phyloP scores from a whole-genome alignment of 2,113 vertebrate species.

The Catagonus wagneri region DNA sequence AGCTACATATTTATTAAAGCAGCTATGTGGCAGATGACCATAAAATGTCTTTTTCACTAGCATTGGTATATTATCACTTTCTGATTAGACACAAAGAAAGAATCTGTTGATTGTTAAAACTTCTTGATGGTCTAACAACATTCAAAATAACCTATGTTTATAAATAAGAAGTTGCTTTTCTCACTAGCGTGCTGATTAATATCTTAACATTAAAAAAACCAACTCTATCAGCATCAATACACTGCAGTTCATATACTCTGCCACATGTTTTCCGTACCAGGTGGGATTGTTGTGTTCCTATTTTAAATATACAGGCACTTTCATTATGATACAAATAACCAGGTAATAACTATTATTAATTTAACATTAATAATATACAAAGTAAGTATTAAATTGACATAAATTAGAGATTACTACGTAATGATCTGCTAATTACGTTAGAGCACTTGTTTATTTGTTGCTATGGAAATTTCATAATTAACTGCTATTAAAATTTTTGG shows the following conservation, averaged over 20 bases:
- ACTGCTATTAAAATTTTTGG: conserved; percentile 73
- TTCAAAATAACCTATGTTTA: neutral
- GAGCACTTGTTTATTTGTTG: conserved; percentile 79
- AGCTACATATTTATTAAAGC: neutral
- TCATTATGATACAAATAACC: conserved; percentile 61
- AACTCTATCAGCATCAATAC: neutral
- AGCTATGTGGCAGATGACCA: neutral
- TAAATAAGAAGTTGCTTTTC: conserved; percentile 46
- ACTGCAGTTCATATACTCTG: neutral
- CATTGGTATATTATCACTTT: neutral
- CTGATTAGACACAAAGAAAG: neutral
- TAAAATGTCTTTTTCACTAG: neutral
- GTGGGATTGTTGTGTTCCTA: neutral
- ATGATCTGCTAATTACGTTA: conserved; percentile 76
- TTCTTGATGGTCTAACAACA: neutral
- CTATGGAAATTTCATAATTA: conserved; percentile 83
- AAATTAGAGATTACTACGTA: conserved; percentile 78
- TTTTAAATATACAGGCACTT: conserved; percentile 47
- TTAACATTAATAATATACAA: conserved; percentile 78
- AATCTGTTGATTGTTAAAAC: conserved; percentile 7
- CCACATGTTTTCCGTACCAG: neutral
- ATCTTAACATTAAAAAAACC: neutral
- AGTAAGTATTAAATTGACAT: conserved; percentile 72
- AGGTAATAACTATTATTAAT: conserved; percentile 76
- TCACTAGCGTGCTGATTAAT: neutral